These are phyloP conservation scores for Phallusia fumigata DNA, from an alignment of 23 tunicate genomes.

Conservation along the genomic window DNA sequence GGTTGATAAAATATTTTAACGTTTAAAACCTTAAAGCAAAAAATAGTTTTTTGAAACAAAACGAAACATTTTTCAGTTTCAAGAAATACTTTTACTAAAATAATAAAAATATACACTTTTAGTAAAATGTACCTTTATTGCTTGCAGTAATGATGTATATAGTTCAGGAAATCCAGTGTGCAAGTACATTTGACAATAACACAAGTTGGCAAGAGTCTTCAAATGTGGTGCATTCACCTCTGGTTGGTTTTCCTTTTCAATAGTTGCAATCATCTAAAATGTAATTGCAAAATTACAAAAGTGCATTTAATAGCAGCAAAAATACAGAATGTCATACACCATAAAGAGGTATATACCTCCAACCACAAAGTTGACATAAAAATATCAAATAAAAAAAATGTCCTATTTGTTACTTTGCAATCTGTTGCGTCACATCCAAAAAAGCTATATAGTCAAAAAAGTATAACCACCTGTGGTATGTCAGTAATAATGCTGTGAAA, in stretches of 20 bases:
- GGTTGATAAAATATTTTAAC: no score
- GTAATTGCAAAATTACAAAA: background rate
- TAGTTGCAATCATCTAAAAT: constrained; percentile 6
- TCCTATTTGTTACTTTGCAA: no score
- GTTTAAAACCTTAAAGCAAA: no score
- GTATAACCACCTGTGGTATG: constrained; percentile 38
- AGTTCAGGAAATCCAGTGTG: constrained; percentile 71
- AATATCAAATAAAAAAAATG: no score
- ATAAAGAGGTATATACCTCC: no score
- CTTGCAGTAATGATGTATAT: constrained; percentile 33
- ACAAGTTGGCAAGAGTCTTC: constrained; percentile 33
- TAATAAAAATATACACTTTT: no score
- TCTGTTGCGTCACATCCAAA: no score
- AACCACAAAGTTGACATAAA: no score
- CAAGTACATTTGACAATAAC: constrained; percentile 57
- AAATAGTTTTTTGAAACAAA: no score
- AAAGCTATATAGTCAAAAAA: background rate
- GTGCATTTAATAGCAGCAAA: no score
- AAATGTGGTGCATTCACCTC: background rate
- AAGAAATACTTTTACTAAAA: no score
- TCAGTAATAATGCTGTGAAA: constrained; percentile 40
- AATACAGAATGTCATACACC: background rate
- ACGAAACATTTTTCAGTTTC: no score
- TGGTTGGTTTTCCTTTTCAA: constrained; percentile 23
- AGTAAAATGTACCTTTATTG: constrained; percentile 25